Evolutionary conservation across 2,888 invertebrate genomes (phyloP).

Genomic region (Eumacrocentrus americanus): DNA sequence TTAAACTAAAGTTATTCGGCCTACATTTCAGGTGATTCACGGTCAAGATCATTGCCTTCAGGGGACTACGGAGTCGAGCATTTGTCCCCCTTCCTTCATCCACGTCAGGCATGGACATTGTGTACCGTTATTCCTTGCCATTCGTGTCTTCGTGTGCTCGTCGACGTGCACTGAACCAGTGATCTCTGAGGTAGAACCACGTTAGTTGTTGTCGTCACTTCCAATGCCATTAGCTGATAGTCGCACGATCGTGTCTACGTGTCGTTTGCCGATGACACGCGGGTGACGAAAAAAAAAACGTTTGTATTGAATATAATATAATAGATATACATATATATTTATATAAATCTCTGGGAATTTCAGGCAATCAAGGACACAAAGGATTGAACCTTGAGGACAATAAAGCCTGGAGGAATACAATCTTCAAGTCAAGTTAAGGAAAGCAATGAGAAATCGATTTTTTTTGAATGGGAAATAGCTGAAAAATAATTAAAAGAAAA

Average conservation of each 20-base stretch:
- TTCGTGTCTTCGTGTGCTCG: background rate
- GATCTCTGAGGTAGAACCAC: slow-evolving; percentile 37
- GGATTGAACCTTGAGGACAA: too few relatives aligned
- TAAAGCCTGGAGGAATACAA: too few relatives aligned
- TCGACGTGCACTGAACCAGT: slow-evolving; percentile 46
- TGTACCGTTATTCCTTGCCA: slow-evolving; percentile 47
- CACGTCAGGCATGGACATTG: slow-evolving; percentile 34
- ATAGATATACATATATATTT: too few relatives aligned
- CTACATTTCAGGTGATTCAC: slow-evolving; percentile 8
- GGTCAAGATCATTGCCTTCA: slow-evolving; percentile 26
- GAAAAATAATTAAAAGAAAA: too few relatives aligned
- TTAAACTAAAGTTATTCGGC: too few relatives aligned
- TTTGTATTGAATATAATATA: too few relatives aligned
- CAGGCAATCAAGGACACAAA: too few relatives aligned
- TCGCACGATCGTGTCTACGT: slow-evolving; percentile 26
- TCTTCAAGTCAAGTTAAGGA: too few relatives aligned
- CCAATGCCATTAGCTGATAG: background rate
- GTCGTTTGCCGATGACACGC: slow-evolving; percentile 25
- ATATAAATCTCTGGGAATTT: too few relatives aligned
- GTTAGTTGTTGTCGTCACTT: slow-evolving; percentile 30
- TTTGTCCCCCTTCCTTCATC: slow-evolving; percentile 31
- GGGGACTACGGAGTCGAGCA: background rate
- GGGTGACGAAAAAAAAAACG: background rate
- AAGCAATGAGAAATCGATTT: too few relatives aligned
- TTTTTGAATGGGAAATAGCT: too few relatives aligned